Conservation (phyloP, 1,140 invertebrate species). For the Pygmarrhopalites habei region DNA sequence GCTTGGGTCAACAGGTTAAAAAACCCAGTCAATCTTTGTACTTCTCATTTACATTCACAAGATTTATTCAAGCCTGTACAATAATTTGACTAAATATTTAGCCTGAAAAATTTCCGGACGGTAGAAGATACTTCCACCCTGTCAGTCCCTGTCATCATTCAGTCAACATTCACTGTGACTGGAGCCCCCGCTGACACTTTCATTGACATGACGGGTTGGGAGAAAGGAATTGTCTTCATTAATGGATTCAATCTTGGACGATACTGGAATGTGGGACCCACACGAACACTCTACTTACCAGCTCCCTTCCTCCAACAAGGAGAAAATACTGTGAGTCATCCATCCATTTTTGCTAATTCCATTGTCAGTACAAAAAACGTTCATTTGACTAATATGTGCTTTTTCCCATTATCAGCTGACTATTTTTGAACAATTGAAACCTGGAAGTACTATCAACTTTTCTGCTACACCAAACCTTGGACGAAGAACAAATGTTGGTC, state of each 20-base stretch:
- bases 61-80: background rate
- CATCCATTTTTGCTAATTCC: background rate
- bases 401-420: constrained; percentile 39
- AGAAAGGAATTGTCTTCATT: constrained; percentile 55
- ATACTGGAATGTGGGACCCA: constrained; percentile 49
- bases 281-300: constrained; percentile 54
- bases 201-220: constrained; percentile 46
- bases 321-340: constrained; percentile 46
- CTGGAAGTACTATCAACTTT: constrained; percentile 37
- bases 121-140: background rate
- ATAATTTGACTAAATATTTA: constrained; percentile 13
- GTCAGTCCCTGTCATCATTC: constrained; percentile 41
- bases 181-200: constrained; percentile 43
- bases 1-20: constrained; percentile 43
- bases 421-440: constrained; percentile 41
- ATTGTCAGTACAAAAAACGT: background rate
- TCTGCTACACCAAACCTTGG: constrained; percentile 36
- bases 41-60: background rate
- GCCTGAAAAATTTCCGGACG: constrained; percentile 29
- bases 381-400: constrained; percentile 1
- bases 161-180: constrained; percentile 40
- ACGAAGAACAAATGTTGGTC: no score
- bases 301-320: constrained; percentile 50
- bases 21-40: background rate
- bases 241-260: constrained; percentile 58